These are phyloP conservation scores for Drosophila tani DNA, from an alignment of 1,140 invertebrate species.

Conservation along the genomic window DNA sequence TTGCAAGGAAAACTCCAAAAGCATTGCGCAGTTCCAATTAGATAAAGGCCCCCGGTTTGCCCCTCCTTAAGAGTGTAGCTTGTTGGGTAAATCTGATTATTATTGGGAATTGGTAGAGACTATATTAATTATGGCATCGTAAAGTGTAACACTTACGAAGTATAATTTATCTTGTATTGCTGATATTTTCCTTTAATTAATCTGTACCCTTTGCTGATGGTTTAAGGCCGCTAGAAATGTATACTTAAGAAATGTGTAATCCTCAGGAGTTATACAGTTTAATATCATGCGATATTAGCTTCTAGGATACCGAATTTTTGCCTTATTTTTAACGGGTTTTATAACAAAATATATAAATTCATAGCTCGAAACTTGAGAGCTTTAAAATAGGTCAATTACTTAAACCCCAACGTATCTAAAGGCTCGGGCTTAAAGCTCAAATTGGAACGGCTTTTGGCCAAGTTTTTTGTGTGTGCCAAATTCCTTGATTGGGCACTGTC, in stretches of 20 bases:
- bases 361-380: background rate
- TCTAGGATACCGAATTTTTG: background rate
- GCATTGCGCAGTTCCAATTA: constrained; percentile 62
- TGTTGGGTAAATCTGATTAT: constrained; percentile 48
- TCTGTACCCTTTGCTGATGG: no score
- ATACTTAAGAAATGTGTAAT: background rate
- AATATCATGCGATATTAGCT: background rate
- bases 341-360: no score
- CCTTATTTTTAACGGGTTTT: background rate
- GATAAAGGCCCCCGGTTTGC: constrained; percentile 29
- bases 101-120: constrained; percentile 59
- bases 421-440: background rate
- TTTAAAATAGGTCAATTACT: background rate
- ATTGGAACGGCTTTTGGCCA: constrained; percentile 10
- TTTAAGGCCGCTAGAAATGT: background rate
- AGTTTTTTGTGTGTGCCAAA: constrained; percentile 12
- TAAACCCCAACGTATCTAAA: background rate
- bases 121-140: constrained; percentile 57
- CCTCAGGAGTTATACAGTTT: no score
- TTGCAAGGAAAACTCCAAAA: constrained; percentile 36
- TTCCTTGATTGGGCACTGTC: constrained; percentile 13
- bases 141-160: background rate
- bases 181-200: background rate
- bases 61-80: constrained; percentile 31
- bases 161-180: background rate